Evolutionary conservation across 2,888 invertebrate species (phyloP).

Genomic region (Trichopria drosophilae): DNA sequence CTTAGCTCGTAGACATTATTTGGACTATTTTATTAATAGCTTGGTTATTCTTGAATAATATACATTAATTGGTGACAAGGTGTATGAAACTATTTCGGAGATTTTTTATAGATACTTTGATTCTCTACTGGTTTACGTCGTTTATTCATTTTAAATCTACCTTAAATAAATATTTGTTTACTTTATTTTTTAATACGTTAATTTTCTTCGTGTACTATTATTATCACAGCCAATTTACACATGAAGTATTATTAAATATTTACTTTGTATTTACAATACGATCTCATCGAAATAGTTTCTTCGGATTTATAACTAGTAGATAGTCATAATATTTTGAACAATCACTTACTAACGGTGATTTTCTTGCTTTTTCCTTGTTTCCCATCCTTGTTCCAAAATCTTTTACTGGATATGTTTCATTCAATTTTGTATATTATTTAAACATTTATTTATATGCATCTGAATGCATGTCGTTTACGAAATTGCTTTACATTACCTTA

Average conservation of each 20-base stretch:
- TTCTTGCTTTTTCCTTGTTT: slow-evolving; percentile 38
- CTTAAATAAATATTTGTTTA: no score
- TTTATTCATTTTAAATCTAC: no score
- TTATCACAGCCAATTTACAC: no score
- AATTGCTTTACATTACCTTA: no score
- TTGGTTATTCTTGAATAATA: no score
- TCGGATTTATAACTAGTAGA: slow-evolving; percentile 33
- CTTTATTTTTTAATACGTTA: no score
- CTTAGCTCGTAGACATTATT: slow-evolving; percentile 36
- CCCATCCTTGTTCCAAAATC: slow-evolving; percentile 20
- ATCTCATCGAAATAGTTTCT: slow-evolving; percentile 7
- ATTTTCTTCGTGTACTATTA: no score
- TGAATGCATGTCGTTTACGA: slow-evolving; percentile 31
- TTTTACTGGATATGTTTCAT: slow-evolving; percentile 24
- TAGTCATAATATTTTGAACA: slow-evolving; percentile 43
- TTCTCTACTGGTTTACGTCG: slow-evolving; percentile 21
- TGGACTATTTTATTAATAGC: no score
- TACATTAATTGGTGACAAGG: no score
- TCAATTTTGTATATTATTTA: neutral
- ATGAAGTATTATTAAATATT: no score
- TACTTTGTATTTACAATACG: no score
- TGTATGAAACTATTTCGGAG: slow-evolving; percentile 33
- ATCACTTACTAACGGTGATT: slow-evolving; percentile 44
- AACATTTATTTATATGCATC: slow-evolving; percentile 25
- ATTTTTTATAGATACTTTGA: slow-evolving; percentile 13